These are phyloP conservation scores for Drosophila takahashii DNA, from an alignment of 1,140 invertebrate species.

Conservation along the genomic window DNA sequence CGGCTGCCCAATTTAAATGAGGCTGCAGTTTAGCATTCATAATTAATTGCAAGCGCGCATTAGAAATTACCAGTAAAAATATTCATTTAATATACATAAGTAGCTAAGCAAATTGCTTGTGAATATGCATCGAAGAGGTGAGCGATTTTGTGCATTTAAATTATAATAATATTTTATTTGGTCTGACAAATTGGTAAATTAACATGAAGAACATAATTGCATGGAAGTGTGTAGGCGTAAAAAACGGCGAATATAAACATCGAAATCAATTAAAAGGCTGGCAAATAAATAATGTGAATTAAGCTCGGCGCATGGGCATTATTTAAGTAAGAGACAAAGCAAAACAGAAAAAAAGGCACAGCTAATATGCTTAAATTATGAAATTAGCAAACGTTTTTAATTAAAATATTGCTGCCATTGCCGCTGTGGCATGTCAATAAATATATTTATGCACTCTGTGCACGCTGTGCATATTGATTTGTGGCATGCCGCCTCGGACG, in stretches of 20 bases:
- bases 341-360: constrained; percentile 12
- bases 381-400: constrained; percentile 74
- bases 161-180: constrained; percentile 57
- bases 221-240: constrained; percentile 21
- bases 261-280: constrained; percentile 64
- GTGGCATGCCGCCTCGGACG: constrained; percentile 23
- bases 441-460: constrained; percentile 40
- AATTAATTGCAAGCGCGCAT: constrained; percentile 44
- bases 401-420: constrained; percentile 60
- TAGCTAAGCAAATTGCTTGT: constrained; percentile 53
- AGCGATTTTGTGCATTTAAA: constrained; percentile 36
- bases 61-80: constrained; percentile 1
- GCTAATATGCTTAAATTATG: constrained; percentile 73
- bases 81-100: constrained; percentile 14
- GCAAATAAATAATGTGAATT: constrained; percentile 59
- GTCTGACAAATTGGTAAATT: constrained; percentile 56
- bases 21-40: constrained; percentile 38
- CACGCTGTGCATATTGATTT: constrained; percentile 57
- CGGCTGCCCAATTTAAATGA: constrained; percentile 49
- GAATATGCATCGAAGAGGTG: constrained; percentile 16
- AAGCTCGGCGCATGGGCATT: constrained; percentile 33
- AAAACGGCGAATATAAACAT: constrained; percentile 44
- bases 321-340: constrained; percentile 15
- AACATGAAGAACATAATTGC: constrained; percentile 52
- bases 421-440: constrained; percentile 27